Evolutionary conservation across 2,797 vertebrate species (phyloP).

Genomic region (Fratercula arctica): DNA sequence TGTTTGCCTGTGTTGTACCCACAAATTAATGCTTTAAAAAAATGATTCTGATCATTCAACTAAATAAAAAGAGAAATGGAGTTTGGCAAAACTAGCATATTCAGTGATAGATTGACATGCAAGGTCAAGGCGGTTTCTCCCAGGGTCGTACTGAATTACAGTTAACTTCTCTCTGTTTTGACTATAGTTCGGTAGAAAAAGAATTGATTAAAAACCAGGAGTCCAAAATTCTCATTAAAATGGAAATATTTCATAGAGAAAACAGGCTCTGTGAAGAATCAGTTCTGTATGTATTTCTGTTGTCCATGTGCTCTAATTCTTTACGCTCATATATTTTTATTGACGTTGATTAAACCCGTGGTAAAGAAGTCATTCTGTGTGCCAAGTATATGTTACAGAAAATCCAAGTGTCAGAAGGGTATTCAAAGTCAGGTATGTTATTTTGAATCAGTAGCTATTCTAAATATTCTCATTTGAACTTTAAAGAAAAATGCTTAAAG

Average conservation of each 20-base stretch:
- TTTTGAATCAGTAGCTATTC: background rate
- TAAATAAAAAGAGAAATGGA: background rate
- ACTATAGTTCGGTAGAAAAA: background rate
- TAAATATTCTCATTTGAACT: background rate
- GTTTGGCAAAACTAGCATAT: background rate
- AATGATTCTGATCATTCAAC: background rate
- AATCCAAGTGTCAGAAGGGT: background rate
- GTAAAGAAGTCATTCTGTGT: background rate
- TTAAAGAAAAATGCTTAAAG: background rate
- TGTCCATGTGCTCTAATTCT: background rate
- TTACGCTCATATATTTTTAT: background rate
- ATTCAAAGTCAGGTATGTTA: background rate
- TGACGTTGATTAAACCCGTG: background rate
- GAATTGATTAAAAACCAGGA: background rate
- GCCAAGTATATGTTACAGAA: background rate
- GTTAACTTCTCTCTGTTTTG: background rate
- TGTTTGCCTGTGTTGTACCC: constrained; percentile 4
- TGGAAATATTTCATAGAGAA: constrained; percentile 36
- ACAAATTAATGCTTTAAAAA: background rate
- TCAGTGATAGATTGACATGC: constrained; percentile 1
- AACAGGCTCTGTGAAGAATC: background rate
- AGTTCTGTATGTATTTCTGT: background rate
- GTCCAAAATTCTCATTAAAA: constrained; percentile 16
- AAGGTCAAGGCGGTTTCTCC: constrained; percentile 9
- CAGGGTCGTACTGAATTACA: background rate